Evolutionary conservation across 2,113 vertebrate genomes (phyloP), one percentile per base, ranked within the genome.

Genomic region (Verasper variegatus): DNA sequence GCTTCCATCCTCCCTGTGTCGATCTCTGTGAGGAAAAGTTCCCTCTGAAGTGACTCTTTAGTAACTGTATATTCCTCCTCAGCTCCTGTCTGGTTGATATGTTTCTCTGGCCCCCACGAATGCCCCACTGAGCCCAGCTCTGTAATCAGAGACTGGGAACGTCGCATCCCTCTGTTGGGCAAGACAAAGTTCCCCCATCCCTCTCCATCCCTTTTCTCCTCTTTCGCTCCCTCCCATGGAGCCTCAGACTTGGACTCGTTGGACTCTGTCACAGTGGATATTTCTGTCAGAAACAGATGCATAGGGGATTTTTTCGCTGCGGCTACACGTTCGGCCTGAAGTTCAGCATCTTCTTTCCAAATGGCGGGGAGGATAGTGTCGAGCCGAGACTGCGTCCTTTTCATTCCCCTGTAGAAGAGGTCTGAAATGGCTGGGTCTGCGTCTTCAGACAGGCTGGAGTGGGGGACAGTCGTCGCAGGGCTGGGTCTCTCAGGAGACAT

Each of bases 11-110:
- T 82, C 31, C 88, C 92, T 6, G 92, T 93, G 81, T 94, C 85
- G 3, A 95, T 92, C 78, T 95, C 94, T 57, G 94, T 95, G 37
- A 95, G 94, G 70, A 95, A 95, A 71, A 95, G 92, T 76, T 95
- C 94, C 51, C 79, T 75, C 76, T 91, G 91, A 68, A 93, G 87
- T 40, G 88, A 86, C 42, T 90, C 89, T 64, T 90, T 92, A 56
- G 77, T 76, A 42, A 85, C 71, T 42, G 78, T 17, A 8, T 27
- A 20, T 8, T 79, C 66, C 26, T 89, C 83, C 12, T 86, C 80
- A 31, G 49, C 15, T 47, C 45, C 67, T 23, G 71, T 69, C 27
- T 49, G 81, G 59, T 65, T 74, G 71, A 67, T 76, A 21, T 76
- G 58, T 74, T 84, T 89, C 21, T 92, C 91, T 11, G 83, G 49